phyloP scores from a whole-genome alignment of 2,888 invertebrate species.

The Drosophila gaucha region DNA sequence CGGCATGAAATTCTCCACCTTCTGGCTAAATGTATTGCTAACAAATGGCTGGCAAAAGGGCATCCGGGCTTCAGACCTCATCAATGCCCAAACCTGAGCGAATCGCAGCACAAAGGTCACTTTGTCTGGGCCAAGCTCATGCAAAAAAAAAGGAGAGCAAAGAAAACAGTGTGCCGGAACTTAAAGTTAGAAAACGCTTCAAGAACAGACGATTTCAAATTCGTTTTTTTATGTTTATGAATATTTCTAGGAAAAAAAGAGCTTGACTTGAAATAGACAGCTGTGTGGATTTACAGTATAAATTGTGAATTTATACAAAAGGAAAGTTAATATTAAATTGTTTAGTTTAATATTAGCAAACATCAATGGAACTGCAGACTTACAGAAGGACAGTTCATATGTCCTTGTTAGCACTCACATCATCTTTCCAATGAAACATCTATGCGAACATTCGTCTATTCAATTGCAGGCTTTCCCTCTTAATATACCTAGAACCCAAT shows the following conservation, averaged over 20 bases:
- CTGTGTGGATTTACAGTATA: too few relatives aligned
- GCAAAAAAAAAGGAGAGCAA: constrained; percentile 25
- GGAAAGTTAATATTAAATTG: too few relatives aligned
- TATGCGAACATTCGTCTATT: too few relatives aligned
- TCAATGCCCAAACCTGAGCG: constrained; percentile 44
- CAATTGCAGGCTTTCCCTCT: too few relatives aligned
- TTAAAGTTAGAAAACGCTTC: constrained; percentile 47
- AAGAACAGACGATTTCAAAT: constrained; percentile 39
- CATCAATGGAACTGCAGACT: too few relatives aligned
- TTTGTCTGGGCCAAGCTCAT: constrained; percentile 55
- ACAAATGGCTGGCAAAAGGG: constrained; percentile 38
- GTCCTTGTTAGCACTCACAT: too few relatives aligned
- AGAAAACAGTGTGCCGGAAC: constrained; percentile 5
- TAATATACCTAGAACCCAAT: not conserved
- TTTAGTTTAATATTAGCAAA: too few relatives aligned
- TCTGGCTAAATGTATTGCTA: constrained; percentile 51
- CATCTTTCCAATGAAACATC: too few relatives aligned
- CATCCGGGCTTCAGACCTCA: constrained; percentile 29
- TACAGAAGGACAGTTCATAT: too few relatives aligned
- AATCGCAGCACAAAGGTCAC: constrained; percentile 65
- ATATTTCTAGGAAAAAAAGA: constrained; percentile 23
- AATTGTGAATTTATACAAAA: too few relatives aligned
- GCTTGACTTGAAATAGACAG: not conserved
- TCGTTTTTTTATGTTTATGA: constrained; percentile 32
- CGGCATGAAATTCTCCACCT: constrained; percentile 49